Percentiles rank a stretch among this genome's conserved stretches.
These are phyloP conservation scores for Macroglossus sobrinus DNA, from an alignment of 2,113 vertebrate species.

Conservation along the genomic window DNA sequence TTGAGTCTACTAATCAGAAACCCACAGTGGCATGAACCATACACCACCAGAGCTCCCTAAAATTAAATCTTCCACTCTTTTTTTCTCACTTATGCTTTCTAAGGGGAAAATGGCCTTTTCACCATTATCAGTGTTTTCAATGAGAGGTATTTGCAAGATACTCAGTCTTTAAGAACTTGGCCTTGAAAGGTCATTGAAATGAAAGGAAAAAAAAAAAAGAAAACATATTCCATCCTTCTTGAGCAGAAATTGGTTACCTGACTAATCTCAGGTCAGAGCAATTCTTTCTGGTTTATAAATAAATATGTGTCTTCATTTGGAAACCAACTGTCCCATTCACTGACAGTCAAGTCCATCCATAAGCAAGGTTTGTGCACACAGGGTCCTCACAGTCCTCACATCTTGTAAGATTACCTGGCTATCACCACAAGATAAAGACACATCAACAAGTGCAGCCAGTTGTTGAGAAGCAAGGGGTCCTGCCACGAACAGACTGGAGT, in stretches of 20 bases:
- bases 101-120: not conserved
- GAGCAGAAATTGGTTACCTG: not conserved
- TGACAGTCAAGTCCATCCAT: not conserved
- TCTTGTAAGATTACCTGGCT: not conserved
- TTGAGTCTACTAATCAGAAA: not conserved
- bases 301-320: not conserved
- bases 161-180: not conserved
- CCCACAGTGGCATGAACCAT: not conserved
- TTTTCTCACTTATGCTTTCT: not conserved
- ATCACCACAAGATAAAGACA: not conserved
- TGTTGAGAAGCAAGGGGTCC: not conserved
- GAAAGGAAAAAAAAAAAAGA: not conserved
- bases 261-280: not conserved
- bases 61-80: not conserved
- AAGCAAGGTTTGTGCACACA: not conserved
- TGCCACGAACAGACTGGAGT: not conserved
- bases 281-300: not conserved
- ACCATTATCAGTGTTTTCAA: not conserved
- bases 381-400: not conserved
- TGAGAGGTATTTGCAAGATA: not conserved
- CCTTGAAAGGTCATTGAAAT: not conserved
- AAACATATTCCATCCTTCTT: not conserved
- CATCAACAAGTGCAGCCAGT: not conserved
- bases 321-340: not conserved
- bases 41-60: not conserved